Evolutionary conservation across 2,113 vertebrate genomes (phyloP).

Genomic region (Oryzias woworae): DNA sequence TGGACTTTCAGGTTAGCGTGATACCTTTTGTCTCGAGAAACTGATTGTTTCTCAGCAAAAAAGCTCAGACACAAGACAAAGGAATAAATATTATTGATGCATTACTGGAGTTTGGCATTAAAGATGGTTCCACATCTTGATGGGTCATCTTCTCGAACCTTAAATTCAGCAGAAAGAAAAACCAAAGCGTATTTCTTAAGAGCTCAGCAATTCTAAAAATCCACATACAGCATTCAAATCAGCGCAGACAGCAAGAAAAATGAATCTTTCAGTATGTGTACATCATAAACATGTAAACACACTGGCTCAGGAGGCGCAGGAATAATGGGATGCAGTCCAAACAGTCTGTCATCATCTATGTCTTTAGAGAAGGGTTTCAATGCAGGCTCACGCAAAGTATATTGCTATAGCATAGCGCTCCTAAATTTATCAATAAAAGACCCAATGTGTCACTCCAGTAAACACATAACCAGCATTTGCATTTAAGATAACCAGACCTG

Average conservation of each 20-base stretch:
- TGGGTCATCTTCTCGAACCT: constrained; percentile 46
- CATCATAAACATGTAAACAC: constrained; percentile 63
- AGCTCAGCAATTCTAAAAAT: constrained; percentile 46
- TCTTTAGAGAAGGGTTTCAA: constrained; percentile 55
- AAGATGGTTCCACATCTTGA: constrained; percentile 13
- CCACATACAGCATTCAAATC: constrained; percentile 56
- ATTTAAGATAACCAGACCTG: constrained; percentile 75
- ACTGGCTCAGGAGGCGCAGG: constrained; percentile 47
- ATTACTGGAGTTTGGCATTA: constrained; percentile 5
- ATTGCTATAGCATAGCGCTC: constrained; percentile 64
- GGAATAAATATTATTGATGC: background rate
- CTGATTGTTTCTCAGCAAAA: no score
- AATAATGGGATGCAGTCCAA: constrained; percentile 62
- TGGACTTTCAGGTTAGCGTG: no score
- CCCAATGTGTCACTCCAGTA: constrained; percentile 69
- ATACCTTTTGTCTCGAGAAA: no score
- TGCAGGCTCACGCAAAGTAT: constrained; percentile 45
- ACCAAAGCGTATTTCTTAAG: constrained; percentile 23
- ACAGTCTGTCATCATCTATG: constrained; percentile 70
- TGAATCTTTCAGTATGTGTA: constrained; percentile 57
- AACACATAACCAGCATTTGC: constrained; percentile 70
- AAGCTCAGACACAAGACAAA: no score
- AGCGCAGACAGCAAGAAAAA: constrained; percentile 53
- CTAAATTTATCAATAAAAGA: constrained; percentile 74
- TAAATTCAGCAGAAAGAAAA: constrained; percentile 31